Conservation (phyloP, 2,888 invertebrate genomes). For the Standfussiana lucernea region DNA sequence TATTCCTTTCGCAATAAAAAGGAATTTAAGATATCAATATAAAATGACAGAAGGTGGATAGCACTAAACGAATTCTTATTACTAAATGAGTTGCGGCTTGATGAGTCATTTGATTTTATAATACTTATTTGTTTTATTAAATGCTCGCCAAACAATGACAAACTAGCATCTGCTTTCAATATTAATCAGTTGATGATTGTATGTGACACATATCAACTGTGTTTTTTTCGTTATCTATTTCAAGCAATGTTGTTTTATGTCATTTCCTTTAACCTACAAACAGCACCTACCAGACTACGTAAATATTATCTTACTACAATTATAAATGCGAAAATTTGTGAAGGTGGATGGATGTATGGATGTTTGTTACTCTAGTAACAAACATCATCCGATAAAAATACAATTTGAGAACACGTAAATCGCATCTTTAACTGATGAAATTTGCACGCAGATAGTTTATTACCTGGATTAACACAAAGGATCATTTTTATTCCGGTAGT, state of each 20-base stretch:
- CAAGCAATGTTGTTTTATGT: background rate
- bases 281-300: background rate
- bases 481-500: background rate
- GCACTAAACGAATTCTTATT: constrained; percentile 5
- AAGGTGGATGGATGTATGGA: background rate
- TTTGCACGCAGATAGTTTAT: no score
- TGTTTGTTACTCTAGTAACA: background rate
- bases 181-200: constrained; percentile 36
- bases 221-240: constrained; percentile 29
- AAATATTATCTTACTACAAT: background rate
- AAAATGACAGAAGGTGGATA: background rate
- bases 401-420: no score
- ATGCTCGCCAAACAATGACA: constrained; percentile 34
- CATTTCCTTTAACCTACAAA: background rate
- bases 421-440: no score
- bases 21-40: background rate
- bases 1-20: background rate
- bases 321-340: background rate
- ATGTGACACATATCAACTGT: constrained; percentile 20
- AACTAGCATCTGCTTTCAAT: constrained; percentile 31
- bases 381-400: no score
- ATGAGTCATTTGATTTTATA: constrained; percentile 6
- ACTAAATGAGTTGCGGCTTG: background rate
- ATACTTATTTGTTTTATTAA: constrained; percentile 23
- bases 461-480: background rate